These are phyloP conservation scores for Galendromus occidentalis DNA, from an alignment of 1,140 invertebrate species.

Conservation along the genomic window DNA sequence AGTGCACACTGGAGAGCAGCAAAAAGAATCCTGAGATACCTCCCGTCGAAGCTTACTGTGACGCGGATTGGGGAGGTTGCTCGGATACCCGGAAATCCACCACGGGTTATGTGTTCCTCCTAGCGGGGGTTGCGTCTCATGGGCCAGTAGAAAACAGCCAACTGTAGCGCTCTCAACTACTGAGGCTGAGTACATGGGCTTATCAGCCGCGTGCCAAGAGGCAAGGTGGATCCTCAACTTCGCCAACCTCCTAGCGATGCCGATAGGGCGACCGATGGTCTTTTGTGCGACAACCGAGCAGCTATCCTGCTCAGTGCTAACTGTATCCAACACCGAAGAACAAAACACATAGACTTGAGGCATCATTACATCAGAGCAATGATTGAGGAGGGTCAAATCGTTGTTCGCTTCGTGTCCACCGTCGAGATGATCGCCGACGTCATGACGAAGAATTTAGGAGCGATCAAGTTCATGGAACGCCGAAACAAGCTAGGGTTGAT, in stretches of 20 bases:
- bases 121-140: conserved; percentile 28
- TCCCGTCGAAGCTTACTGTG: conserved; percentile 22
- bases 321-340: conserved; percentile 25
- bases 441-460: background rate
- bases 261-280: too few species aligned
- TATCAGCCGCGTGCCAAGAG: background rate
- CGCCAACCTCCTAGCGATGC: too few species aligned
- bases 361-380: conserved; percentile 23
- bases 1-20: conserved; percentile 25
- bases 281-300: conserved; percentile 24
- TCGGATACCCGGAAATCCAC: conserved; percentile 20
- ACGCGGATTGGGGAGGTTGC: conserved; percentile 26
- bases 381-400: conserved; percentile 12
- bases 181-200: conserved; percentile 27
- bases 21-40: conserved; percentile 28
- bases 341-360: conserved; percentile 28
- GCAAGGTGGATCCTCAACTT: too few species aligned
- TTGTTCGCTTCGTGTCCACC: background rate
- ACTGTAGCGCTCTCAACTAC: conserved; percentile 30
- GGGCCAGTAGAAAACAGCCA: conserved; percentile 31
- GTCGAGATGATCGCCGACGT: background rate
- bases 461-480: too few species aligned
- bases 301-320: conserved; percentile 27
- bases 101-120: conserved; percentile 25
- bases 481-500: too few species aligned